Conservation (phyloP, 2,113 vertebrate species). For the Pseudorectes ferrugineus region DNA sequence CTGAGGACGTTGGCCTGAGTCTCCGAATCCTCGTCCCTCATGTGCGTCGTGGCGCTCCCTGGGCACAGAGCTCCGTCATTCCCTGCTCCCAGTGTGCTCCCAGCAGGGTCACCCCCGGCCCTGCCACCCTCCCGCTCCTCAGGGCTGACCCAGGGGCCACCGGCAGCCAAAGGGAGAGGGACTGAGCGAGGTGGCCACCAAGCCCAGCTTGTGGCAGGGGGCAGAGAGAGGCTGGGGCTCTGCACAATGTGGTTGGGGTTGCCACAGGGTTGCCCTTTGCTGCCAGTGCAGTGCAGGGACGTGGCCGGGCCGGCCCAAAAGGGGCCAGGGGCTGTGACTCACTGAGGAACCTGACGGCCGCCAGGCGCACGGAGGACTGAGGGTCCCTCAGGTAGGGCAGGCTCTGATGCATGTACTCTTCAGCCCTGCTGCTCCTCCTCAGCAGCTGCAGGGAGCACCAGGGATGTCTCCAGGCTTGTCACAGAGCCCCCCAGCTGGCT, state of each 20-base stretch:
- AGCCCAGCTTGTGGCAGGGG: background rate
- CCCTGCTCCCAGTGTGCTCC: background rate
- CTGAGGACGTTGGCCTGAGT: background rate
- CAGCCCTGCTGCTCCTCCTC: background rate
- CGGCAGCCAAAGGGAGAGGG: background rate
- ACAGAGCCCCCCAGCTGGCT: background rate
- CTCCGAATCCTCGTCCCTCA: background rate
- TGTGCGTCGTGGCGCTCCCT: background rate
- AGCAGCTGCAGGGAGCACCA: background rate
- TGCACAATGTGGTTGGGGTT: no score
- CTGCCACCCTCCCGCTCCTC: rapidly evolving
- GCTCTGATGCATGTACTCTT: background rate
- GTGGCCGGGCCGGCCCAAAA: background rate
- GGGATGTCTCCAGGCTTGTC: background rate
- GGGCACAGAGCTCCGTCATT: background rate
- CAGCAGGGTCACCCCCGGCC: background rate
- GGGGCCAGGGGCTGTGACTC: background rate
- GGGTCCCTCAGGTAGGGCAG: background rate
- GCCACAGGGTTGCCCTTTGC: background rate
- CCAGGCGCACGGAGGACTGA: background rate
- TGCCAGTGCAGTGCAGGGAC: background rate
- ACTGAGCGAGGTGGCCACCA: background rate
- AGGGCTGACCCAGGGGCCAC: background rate
- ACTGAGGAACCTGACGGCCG: background rate
- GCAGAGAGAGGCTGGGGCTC: background rate